These are phyloP conservation scores for Periophthalmus modestus DNA, from an alignment of 2,113 vertebrate genomes.

Conservation along the genomic window DNA sequence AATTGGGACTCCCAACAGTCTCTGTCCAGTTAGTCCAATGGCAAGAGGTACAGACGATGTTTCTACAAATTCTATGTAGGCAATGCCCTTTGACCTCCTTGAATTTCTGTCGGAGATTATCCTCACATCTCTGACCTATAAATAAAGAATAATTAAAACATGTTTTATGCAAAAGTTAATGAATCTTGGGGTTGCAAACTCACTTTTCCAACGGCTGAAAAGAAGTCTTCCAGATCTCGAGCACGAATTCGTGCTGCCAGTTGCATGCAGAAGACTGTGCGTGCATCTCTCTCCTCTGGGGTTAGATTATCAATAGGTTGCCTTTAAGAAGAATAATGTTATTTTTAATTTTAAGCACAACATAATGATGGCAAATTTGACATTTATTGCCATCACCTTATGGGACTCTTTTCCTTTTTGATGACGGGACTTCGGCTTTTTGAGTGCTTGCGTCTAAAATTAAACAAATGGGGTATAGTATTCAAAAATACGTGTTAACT, in stretches of 20 bases:
- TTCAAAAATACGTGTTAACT: too few species aligned
- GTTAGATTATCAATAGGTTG: conserved; percentile 97
- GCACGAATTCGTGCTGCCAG: conserved; percentile 95
- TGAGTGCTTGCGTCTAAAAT: conserved; percentile 83
- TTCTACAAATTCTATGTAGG: conserved; percentile 97
- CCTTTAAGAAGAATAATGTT: conserved; percentile 63
- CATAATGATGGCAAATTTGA: too few species aligned
- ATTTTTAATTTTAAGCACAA: background rate
- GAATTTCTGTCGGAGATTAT: conserved; percentile 99
- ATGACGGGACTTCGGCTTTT: conserved; percentile 93
- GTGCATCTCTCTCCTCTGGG: conserved; percentile 95
- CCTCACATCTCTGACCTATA: conserved; percentile 93
- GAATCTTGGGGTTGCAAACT: background rate
- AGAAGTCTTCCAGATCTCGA: conserved; percentile 97
- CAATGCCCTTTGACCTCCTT: conserved; percentile 96
- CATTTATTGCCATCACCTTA: conserved; percentile 79
- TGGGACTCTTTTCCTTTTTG: conserved; percentile 95
- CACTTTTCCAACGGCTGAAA: conserved; percentile 98
- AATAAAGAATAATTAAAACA: background rate
- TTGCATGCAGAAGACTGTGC: conserved; percentile 99
- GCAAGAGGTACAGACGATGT: conserved; percentile 96
- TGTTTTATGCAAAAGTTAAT: background rate
- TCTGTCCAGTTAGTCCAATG: conserved; percentile 95
- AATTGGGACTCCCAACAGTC: conserved; percentile 94
- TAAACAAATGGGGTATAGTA: background rate